Base-by-base conservation (phyloP, 2,113 vertebrate species). In the Fregetta grallaria region DNA sequence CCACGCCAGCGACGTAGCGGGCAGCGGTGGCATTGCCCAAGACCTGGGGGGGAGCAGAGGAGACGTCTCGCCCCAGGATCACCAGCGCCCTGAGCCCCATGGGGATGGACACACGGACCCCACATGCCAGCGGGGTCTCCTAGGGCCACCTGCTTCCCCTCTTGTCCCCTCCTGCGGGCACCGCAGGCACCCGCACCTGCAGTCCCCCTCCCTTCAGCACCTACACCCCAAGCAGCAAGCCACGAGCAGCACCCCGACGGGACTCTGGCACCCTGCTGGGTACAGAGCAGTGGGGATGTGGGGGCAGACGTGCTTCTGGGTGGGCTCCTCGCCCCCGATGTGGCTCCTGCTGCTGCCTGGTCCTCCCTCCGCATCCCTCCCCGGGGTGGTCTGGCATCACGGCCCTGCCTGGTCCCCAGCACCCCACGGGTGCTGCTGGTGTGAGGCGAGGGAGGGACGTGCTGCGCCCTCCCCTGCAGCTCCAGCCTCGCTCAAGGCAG, bases 1-100 rank as follows among this genome's bases (percentile, higher is more conserved):
- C 99, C 2, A 99, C 96, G 9, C 99, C 99, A 0, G 99, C 98
- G 2, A 99, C 96, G 1, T 99, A 99, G 29, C 94, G 97, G 14
- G 88, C 89, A 3, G 98, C 99, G 1, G 99, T 98, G 36, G 98
- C 85, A 27, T 99, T 98, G 50, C 92, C 95, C 23, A 99, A 97
- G 29, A 99, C 98, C 99, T 99, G 93, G 15, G 5, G 34, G n/a
- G 25, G 61, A 36, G 15, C 12, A 63, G 34, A 84, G 73, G 50
- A 29, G n/a, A 70, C 0, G 2, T 17, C 59, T 92, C 25, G 4
- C 45, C 13, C 36, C 1, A 1, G 18, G n/a, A 4, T 9, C 29
- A n/a, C 49, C 15, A 18, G 2, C 1, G 0, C 34, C 56, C 63
- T 8, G 18, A 74, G n/a, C 21, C 73, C 52, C 7, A 0, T 4